Conservation (phyloP, 2,113 vertebrate species). For the Microcebus ravelobensis region DNA sequence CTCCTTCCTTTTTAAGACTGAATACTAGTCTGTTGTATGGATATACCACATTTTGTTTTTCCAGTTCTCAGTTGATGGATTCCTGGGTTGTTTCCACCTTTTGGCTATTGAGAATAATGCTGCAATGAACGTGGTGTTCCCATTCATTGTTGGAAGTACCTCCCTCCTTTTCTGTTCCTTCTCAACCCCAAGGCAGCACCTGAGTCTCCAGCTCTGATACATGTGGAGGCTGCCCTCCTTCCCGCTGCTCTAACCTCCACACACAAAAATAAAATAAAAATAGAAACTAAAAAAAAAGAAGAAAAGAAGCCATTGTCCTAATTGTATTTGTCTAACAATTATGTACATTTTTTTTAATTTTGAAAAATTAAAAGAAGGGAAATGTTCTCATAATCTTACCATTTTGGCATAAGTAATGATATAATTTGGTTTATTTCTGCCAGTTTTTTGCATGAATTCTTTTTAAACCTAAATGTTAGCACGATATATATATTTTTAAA, state of each 20-base stretch:
- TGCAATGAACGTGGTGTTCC: not conserved
- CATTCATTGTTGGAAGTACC: not conserved
- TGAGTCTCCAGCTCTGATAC: not conserved
- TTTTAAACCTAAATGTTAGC: not conserved
- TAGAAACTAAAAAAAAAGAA: not conserved
- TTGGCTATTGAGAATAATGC: not conserved
- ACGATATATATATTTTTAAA: not conserved
- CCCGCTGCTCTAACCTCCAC: not conserved
- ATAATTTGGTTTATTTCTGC: slow-evolving; percentile 1
- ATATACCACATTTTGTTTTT: not conserved
- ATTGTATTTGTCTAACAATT: not conserved
- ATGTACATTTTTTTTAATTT: not conserved
- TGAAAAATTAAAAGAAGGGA: not conserved
- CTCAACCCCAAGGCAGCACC: not conserved
- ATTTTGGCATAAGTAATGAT: not conserved
- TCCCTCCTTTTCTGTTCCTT: not conserved
- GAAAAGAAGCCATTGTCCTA: not conserved
- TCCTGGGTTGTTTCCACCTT: not conserved
- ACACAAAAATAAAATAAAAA: not conserved
- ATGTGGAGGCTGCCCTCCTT: not conserved
- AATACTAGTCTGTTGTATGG: not conserved
- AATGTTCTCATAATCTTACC: not conserved
- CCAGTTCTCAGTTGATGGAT: not conserved
- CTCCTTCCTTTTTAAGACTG: not conserved
- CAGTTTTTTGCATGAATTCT: not conserved